phyloP scores from a whole-genome alignment of 2,113 vertebrate genomes.

The Myotis yumanensis region DNA sequence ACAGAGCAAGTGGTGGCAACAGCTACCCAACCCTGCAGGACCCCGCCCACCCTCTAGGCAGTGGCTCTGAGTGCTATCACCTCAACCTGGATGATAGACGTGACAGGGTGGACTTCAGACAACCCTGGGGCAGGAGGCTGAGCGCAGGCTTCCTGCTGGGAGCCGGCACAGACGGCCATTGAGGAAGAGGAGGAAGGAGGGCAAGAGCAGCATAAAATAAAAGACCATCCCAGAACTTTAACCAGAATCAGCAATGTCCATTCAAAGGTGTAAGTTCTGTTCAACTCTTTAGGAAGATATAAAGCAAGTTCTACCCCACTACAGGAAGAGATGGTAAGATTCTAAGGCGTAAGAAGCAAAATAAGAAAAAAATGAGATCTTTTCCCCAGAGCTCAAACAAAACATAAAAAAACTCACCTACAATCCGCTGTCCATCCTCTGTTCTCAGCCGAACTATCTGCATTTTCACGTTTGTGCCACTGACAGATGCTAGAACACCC shows the following conservation, averaged over 20 bases:
- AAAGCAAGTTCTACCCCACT: background rate
- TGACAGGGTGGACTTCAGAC: background rate
- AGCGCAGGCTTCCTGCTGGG: background rate
- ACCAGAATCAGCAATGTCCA: background rate
- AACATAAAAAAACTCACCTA: conserved; percentile 85
- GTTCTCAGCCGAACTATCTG: conserved; percentile 97
- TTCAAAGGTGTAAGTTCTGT: background rate
- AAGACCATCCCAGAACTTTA: fast-evolving
- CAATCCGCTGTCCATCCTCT: conserved; percentile 97
- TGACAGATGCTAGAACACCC: conserved; percentile 94
- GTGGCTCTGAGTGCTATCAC: background rate
- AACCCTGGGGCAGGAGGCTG: background rate
- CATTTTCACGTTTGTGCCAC: conserved; percentile 97
- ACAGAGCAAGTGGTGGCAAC: no score
- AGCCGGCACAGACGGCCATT: fast-evolving
- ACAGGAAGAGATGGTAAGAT: background rate
- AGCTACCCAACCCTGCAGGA: background rate
- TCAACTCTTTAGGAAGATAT: background rate
- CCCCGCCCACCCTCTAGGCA: background rate
- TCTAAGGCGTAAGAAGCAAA: background rate
- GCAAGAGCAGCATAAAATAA: background rate
- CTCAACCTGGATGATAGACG: background rate
- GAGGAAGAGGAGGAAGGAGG: background rate
- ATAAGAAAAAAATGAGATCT: background rate
- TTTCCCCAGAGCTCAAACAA: background rate